Percentiles rank a stretch among this genome's conserved stretches.
These are phyloP conservation scores for Orycteropus afer DNA, from an alignment of 2,113 vertebrate species.

Conservation along the genomic window DNA sequence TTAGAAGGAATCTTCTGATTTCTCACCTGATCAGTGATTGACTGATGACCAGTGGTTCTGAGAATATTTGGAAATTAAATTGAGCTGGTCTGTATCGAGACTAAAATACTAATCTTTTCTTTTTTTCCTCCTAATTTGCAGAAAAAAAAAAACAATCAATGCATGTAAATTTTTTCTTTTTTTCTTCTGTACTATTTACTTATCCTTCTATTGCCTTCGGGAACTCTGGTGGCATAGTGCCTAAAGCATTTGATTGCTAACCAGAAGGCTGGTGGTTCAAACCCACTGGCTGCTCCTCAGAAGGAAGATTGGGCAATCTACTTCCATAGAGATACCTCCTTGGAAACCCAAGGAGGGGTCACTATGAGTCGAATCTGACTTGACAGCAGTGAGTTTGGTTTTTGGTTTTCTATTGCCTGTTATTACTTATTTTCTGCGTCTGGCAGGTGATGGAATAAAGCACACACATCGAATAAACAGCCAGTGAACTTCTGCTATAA, in stretches of 20 bases:
- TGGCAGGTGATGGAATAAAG: background rate
- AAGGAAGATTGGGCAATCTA: too few relatives aligned
- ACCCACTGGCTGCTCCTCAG: too few relatives aligned
- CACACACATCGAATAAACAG: background rate
- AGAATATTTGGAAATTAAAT: background rate
- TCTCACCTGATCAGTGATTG: background rate
- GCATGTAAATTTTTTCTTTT: background rate
- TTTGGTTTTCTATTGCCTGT: too few relatives aligned
- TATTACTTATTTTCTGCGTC: background rate
- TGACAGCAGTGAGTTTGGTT: too few relatives aligned
- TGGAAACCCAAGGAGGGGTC: too few relatives aligned
- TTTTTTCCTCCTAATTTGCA: background rate
- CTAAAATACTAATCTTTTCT: background rate
- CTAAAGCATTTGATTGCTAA: too few relatives aligned
- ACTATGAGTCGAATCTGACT: too few relatives aligned
- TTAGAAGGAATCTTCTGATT: background rate
- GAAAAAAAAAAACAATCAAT: background rate
- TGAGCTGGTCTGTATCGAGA: background rate
- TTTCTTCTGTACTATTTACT: background rate
- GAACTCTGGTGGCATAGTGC: too few relatives aligned
- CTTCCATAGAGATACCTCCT: too few relatives aligned
- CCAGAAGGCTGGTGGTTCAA: too few relatives aligned
- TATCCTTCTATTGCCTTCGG: background rate
- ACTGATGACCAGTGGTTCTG: background rate
- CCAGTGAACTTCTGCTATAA: background rate